Conservation (phyloP, 1,140 invertebrate genomes). For the Drosophila elegans region DNA sequence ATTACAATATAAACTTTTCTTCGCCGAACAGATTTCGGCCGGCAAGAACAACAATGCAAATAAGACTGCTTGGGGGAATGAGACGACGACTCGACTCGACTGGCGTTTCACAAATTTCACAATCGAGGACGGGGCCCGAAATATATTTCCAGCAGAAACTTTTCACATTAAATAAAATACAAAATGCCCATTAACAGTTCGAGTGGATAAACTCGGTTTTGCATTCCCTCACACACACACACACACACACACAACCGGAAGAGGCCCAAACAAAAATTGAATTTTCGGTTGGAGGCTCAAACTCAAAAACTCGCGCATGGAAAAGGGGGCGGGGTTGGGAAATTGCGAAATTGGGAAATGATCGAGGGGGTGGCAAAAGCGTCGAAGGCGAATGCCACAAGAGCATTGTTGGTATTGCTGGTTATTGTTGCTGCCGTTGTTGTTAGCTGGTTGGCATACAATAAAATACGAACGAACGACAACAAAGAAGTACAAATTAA, state of each 20-base stretch:
- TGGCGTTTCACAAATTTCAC: slow-evolving; percentile 30
- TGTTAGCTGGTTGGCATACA: slow-evolving; percentile 67
- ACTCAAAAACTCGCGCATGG: slow-evolving; percentile 73
- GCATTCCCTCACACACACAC: slow-evolving; percentile 56
- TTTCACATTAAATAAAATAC: slow-evolving; percentile 84
- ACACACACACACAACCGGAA: slow-evolving; percentile 18
- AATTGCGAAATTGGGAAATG: not conserved
- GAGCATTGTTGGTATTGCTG: slow-evolving; percentile 49
- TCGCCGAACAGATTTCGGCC: slow-evolving; percentile 54
- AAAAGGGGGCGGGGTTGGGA: not conserved
- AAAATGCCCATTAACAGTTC: slow-evolving; percentile 84
- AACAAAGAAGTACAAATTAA: slow-evolving; percentile 83
- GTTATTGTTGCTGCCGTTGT: slow-evolving; percentile 54
- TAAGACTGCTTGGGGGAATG: not conserved
- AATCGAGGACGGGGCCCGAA: slow-evolving; percentile 48
- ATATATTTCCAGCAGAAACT: slow-evolving; percentile 75
- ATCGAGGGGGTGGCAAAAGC: slow-evolving; percentile 26
- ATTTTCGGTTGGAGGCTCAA: slow-evolving; percentile 76
- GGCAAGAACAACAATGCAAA: slow-evolving; percentile 36
- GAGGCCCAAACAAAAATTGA: slow-evolving; percentile 73
- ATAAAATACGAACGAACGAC: slow-evolving; percentile 80
- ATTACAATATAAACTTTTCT: slow-evolving; percentile 80
- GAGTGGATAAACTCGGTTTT: slow-evolving; percentile 82
- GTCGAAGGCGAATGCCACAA: slow-evolving; percentile 70
- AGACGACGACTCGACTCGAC: not conserved